A percentile compares a stretch with the other conserved stretches of the same genome.
phyloP scores from a whole-genome alignment of 2,888 invertebrate genomes.

The Cryptocephalus primarius region DNA sequence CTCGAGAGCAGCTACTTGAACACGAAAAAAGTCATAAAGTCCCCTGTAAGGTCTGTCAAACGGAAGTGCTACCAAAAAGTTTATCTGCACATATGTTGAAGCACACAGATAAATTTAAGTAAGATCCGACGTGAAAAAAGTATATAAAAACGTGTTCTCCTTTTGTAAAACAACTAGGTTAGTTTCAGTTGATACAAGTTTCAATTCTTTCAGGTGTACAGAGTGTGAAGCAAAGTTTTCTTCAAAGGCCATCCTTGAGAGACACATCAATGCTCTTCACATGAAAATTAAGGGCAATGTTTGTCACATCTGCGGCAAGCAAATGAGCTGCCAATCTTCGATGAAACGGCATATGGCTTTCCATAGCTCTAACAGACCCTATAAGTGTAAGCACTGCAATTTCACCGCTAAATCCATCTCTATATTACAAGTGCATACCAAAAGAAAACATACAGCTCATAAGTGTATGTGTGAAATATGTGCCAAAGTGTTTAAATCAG shows the following conservation, averaged over 20 bases:
- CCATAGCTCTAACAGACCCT: slow-evolving; percentile 16
- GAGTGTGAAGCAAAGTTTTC: background rate
- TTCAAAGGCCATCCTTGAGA: slow-evolving; percentile 15
- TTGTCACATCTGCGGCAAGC: slow-evolving; percentile 21
- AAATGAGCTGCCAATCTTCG: slow-evolving; percentile 19
- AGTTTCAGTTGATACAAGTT: no score
- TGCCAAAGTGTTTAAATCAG: slow-evolving; percentile 19
- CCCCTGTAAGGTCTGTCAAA: slow-evolving; percentile 18
- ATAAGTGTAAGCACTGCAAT: slow-evolving; percentile 16
- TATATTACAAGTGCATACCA: slow-evolving; percentile 15
- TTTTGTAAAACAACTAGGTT: background rate
- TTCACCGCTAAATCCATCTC: slow-evolving; percentile 17
- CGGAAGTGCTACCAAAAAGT: slow-evolving; percentile 18
- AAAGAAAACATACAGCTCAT: slow-evolving; percentile 15
- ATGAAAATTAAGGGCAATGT: slow-evolving; percentile 16
- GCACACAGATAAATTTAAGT: slow-evolving; percentile 22
- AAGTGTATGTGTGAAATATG: slow-evolving; percentile 18
- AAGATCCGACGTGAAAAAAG: no score
- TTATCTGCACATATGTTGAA: slow-evolving; percentile 19
- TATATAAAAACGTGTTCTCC: background rate
- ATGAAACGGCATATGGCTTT: slow-evolving; percentile 20
- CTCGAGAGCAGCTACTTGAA: slow-evolving; percentile 12
- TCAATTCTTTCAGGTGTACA: background rate
- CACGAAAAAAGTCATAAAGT: slow-evolving; percentile 21
- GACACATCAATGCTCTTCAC: slow-evolving; percentile 17